Conservation (phyloP, 2,797 vertebrate genomes). For the Pseudochaenichthys georgianus region DNA sequence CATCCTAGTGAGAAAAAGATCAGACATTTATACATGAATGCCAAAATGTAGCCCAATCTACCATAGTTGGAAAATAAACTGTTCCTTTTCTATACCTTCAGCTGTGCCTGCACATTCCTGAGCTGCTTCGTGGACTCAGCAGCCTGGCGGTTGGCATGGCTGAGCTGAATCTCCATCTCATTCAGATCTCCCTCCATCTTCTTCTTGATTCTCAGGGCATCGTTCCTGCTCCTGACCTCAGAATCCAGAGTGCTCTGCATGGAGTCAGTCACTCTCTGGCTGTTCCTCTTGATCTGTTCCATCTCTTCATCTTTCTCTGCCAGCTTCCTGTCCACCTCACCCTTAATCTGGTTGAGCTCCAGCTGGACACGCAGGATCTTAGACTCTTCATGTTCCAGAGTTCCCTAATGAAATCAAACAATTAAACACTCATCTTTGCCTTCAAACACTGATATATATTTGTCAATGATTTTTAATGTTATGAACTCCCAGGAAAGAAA, state of each 20-base stretch:
- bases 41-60: neutral
- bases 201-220: constrained; percentile 91
- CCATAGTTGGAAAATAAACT: neutral
- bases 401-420: constrained; percentile 77
- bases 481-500: rapidly evolving
- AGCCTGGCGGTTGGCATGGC: constrained; percentile 88
- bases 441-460: neutral
- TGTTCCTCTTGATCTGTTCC: constrained; percentile 91
- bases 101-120: constrained; percentile 85
- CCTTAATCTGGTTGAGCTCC: constrained; percentile 90
- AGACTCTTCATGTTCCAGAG: constrained; percentile 90
- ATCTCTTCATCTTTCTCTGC: constrained; percentile 93
- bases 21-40: neutral
- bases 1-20: constrained; percentile 74
- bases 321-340: constrained; percentile 88
- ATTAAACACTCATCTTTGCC: neutral
- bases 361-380: constrained; percentile 90
- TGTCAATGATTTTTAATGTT: rapidly evolving
- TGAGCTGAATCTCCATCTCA: constrained; percentile 92
- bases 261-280: constrained; percentile 86
- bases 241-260: constrained; percentile 88
- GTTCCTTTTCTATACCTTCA: constrained; percentile 83
- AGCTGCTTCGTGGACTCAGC: constrained; percentile 90
- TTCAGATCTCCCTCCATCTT: constrained; percentile 92
- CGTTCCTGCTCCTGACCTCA: constrained; percentile 90